These are phyloP conservation scores for Ptilodon capucinus DNA, from an alignment of 2,888 invertebrate genomes.

Conservation along the genomic window DNA sequence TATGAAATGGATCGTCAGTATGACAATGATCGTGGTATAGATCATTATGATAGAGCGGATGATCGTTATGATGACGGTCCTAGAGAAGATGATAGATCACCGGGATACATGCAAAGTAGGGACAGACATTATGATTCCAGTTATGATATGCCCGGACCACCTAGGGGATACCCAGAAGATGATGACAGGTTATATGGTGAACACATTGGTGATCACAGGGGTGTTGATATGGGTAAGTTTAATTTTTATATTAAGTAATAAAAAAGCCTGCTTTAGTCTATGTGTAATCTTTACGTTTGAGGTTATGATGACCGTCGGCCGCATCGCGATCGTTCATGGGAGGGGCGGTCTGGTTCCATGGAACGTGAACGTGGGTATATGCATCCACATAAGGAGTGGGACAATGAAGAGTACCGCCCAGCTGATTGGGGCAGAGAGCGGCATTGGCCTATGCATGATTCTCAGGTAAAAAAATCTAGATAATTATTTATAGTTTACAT, in stretches of 20 bases:
- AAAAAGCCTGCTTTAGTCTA: neutral
- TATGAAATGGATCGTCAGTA: conserved; percentile 76
- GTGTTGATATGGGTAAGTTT: conserved; percentile 67
- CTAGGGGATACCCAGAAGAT: conserved; percentile 77
- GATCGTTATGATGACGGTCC: conserved; percentile 73
- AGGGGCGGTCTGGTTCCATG: conserved; percentile 72
- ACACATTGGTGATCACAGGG: conserved; percentile 69
- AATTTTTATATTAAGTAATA: conserved; percentile 5
- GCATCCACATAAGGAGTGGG: conserved; percentile 79
- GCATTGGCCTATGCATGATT: conserved; percentile 75
- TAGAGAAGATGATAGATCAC: conserved; percentile 72
- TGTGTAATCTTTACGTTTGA: conserved; percentile 16
- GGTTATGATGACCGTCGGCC: conserved; percentile 79
- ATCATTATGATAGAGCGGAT: conserved; percentile 75
- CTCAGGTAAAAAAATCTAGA: conserved; percentile 53
- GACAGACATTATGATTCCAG: conserved; percentile 76
- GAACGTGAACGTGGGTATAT: conserved; percentile 75
- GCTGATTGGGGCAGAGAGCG: conserved; percentile 78
- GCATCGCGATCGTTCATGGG: conserved; percentile 82
- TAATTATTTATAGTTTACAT: neutral
- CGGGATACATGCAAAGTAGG: conserved; percentile 66
- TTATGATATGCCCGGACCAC: conserved; percentile 72
- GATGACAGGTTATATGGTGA: conserved; percentile 81
- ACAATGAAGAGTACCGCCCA: conserved; percentile 80
- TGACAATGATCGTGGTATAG: conserved; percentile 74